A percentile compares a stretch with the other conserved stretches of the same genome.
Evolutionary conservation across 1,140 invertebrate species (phyloP).

Genomic region (Vanessa atalanta): DNA sequence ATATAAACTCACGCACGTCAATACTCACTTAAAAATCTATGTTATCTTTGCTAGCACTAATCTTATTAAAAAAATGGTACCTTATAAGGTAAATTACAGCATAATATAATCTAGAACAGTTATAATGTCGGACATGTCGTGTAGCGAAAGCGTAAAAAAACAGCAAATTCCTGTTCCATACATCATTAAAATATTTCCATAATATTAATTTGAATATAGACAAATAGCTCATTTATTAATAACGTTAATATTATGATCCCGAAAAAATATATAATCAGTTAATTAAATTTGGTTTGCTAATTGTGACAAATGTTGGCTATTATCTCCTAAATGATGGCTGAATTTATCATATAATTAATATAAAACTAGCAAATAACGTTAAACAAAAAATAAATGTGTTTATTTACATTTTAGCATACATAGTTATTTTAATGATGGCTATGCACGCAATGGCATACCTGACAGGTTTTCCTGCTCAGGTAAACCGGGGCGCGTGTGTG

Average conservation of each 20-base stretch:
- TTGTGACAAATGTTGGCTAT: slow-evolving; percentile 23
- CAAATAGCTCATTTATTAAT: neutral
- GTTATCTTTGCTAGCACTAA: too few species aligned
- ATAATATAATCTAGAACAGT: too few species aligned
- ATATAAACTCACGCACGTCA: neutral
- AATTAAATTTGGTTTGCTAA: slow-evolving; percentile 18
- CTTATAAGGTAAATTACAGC: too few species aligned
- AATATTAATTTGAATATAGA: neutral
- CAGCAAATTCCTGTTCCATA: too few species aligned
- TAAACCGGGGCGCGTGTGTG: neutral
- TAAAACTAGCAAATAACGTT: neutral
- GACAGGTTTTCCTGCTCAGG: neutral
- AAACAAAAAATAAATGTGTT: neutral
- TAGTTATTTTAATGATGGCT: neutral
- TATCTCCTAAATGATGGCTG: slow-evolving; percentile 14
- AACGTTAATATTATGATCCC: neutral
- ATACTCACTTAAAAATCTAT: too few species aligned
- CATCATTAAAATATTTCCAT: neutral
- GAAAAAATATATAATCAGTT: neutral
- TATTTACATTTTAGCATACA: slow-evolving; percentile 1
- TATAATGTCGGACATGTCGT: too few species aligned
- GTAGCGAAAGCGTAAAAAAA: too few species aligned
- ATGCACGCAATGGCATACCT: neutral
- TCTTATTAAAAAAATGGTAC: too few species aligned
- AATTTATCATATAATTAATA: slow-evolving; percentile 9